These are phyloP conservation scores for Vanessa tameamea DNA, from an alignment of 1,140 invertebrate species.

Conservation along the genomic window DNA sequence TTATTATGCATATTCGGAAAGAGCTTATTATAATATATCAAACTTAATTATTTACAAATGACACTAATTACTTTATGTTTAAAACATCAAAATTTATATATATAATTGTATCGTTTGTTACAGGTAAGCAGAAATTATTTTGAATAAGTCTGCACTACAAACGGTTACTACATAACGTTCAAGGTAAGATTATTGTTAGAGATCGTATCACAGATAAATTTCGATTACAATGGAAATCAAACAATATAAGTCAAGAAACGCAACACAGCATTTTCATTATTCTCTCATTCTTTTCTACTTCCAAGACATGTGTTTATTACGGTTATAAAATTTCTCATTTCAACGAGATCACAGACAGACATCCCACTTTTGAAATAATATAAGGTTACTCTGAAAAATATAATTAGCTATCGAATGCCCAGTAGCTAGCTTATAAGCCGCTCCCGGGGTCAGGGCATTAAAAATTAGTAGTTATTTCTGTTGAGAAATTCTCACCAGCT, in stretches of 20 bases:
- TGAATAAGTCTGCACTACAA: neutral
- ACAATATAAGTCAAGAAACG: neutral
- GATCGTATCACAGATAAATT: neutral
- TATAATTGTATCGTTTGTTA: conserved; percentile 36
- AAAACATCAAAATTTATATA: conserved; percentile 5
- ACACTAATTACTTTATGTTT: neutral
- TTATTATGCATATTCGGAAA: too few relatives aligned
- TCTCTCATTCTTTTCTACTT: neutral
- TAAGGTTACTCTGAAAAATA: too few relatives aligned
- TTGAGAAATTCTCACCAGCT: too few relatives aligned
- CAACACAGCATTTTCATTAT: neutral
- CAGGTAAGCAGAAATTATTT: conserved; percentile 40
- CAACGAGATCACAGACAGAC: too few relatives aligned
- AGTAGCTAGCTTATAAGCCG: too few relatives aligned
- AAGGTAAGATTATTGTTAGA: conserved; percentile 23
- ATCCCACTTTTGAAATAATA: too few relatives aligned
- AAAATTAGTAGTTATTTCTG: too few relatives aligned
- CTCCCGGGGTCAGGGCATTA: too few relatives aligned
- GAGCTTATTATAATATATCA: too few relatives aligned
- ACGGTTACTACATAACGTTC: neutral
- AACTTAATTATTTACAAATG: too few relatives aligned
- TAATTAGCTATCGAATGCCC: too few relatives aligned
- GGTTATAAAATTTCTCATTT: too few relatives aligned
- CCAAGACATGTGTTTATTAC: neutral
- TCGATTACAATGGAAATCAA: neutral